Conservation (phyloP, 2,888 invertebrate species). For the Trichopoda pennipes region DNA sequence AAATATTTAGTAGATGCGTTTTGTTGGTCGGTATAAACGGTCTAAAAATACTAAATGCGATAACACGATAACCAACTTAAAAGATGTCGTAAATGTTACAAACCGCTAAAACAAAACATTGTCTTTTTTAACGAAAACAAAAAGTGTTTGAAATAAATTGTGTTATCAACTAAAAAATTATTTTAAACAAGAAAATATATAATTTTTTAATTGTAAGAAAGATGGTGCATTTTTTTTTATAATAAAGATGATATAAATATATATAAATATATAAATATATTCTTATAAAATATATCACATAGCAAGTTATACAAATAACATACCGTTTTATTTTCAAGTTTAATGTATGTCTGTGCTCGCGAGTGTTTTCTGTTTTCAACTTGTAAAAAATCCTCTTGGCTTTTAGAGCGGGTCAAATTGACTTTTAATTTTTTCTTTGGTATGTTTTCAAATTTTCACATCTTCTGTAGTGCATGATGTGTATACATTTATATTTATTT, state of each 20-base stretch:
- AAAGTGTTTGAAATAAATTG: conserved; percentile 3
- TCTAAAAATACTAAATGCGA: conserved; percentile 38
- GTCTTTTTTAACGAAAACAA: neutral
- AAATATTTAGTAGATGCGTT: conserved; percentile 69
- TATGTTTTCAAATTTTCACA: conserved; percentile 50
- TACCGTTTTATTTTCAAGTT: neutral
- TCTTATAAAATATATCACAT: neutral
- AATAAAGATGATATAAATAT: neutral
- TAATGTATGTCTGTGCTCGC: neutral
- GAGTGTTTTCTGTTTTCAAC: conserved; percentile 34
- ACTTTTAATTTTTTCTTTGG: conserved; percentile 47
- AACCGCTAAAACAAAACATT: conserved; percentile 21
- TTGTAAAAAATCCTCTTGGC: conserved; percentile 33
- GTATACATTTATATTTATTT: neutral
- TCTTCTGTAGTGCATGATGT: neutral
- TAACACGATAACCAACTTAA: neutral
- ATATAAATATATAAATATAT: neutral
- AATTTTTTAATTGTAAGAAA: neutral
- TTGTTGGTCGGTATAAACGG: conserved; percentile 69
- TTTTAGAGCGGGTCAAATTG: conserved; percentile 37
- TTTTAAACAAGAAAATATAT: neutral
- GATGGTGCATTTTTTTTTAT: neutral
- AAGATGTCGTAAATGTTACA: conserved; percentile 21
- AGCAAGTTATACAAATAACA: neutral
- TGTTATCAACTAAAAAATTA: neutral